Evolutionary conservation across 2,113 vertebrate species (phyloP), one percentile per base, ranked within the genome.

Genomic region (Galemys pyrenaicus): DNA sequence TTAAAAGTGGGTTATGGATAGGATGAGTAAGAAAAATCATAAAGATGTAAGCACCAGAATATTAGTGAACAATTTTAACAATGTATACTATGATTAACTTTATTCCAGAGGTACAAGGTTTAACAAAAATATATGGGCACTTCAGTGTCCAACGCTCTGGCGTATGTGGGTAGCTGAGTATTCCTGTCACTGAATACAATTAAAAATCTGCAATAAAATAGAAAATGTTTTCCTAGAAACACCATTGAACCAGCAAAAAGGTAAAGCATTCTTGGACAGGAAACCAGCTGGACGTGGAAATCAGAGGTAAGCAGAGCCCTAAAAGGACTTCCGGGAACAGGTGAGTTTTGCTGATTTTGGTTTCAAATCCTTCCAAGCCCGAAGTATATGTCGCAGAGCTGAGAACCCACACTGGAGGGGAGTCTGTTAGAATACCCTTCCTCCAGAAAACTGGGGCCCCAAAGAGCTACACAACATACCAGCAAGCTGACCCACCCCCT

Each of bases 31-130:
- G 73, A 54, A 37, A 67, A 71, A 62, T 81, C 37, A 70, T 80
- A 80, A 58, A 81, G 88, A 71, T 60, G 51, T 81, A 90, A 90
- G 58, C 80, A 46, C 46, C 51, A 80, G 51, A 89, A 46, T 37
- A 58, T 35, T 56, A 71, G 24, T 37, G 9, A 70, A 46, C 44
- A 19, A 70, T 81, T 70, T 81, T 65, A 49, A 60, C 32, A 68
- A 79, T 78, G 44, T 87, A 37, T 41, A 19, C 54, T 30, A 41
- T 24, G 51, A 46, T 37, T 46, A 46, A 49, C 44, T 58, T 70
- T 89, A 70, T 35, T 32, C 30, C 24, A 80, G 64, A 89, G 46
- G 35, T 80, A 30, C 37, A 60, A 81, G 39, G 10, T 37, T 90
- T 70, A 70, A 81, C 16, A 64, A 24, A 35, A 58, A 80, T 32